Evolutionary conservation across 2,113 vertebrate species (phyloP).

Genomic region (Peromyscus leucopus): DNA sequence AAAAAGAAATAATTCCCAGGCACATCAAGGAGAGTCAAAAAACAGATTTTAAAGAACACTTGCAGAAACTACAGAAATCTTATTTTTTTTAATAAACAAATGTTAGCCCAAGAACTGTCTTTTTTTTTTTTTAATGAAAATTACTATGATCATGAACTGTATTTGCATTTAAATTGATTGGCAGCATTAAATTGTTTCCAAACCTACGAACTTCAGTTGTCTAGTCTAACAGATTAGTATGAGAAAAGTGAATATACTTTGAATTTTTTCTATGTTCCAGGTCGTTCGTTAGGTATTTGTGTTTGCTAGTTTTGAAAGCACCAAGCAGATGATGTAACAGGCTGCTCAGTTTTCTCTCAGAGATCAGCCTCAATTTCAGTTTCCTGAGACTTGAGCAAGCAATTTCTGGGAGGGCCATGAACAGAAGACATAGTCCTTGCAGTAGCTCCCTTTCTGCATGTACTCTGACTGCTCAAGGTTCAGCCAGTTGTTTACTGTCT

Average conservation of each 20-base stretch:
- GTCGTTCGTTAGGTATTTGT: background rate
- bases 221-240: conserved; percentile 28
- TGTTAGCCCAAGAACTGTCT: background rate
- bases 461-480: too few relatives aligned
- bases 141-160: conserved; percentile 14
- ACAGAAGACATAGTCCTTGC: too few relatives aligned
- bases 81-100: conserved; percentile 38
- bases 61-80: conserved; percentile 43
- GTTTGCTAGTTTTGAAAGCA: background rate
- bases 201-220: conserved; percentile 9
- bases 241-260: background rate
- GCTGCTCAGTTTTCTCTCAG: too few relatives aligned
- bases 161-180: conserved; percentile 49
- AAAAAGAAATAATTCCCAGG: conserved; percentile 67
- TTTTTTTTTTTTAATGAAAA: background rate
- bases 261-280: background rate
- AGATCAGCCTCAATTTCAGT: too few relatives aligned
- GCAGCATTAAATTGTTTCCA: conserved; percentile 18
- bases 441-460: too few relatives aligned
- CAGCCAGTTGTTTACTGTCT: too few relatives aligned
- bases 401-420: too few relatives aligned
- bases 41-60: conserved; percentile 62
- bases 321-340: too few relatives aligned
- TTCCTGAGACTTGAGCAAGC: too few relatives aligned
- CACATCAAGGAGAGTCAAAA: conserved; percentile 66